phyloP scores from a whole-genome alignment of 2,797 vertebrate genomes.

The Halcyon chelicuti region DNA sequence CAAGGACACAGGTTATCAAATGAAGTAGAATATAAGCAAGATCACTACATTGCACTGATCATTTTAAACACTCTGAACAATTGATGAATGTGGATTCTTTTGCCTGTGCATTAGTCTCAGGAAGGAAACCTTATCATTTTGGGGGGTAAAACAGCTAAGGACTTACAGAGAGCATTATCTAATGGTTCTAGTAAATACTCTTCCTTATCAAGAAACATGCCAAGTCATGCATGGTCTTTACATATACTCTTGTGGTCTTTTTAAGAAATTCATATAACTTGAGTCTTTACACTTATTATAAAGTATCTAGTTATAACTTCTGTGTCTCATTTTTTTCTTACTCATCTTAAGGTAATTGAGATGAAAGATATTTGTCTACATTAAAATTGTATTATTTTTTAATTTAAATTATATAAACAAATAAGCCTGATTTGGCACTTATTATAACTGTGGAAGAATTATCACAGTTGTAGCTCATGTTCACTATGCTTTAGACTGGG shows the following conservation, averaged over 20 bases:
- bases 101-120: background rate
- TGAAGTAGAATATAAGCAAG: background rate
- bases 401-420: background rate
- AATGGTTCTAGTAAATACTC: background rate
- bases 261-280: background rate
- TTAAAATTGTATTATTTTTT: background rate
- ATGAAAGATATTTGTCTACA: background rate
- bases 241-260: background rate
- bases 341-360: background rate
- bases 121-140: background rate
- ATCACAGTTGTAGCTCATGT: background rate
- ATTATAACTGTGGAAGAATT: background rate
- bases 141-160: background rate
- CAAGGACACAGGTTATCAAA: background rate
- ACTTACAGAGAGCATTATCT: background rate
- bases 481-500: background rate
- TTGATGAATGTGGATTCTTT: background rate
- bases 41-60: background rate
- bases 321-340: background rate
- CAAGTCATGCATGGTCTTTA: background rate
- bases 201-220: background rate
- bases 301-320: background rate
- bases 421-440: background rate
- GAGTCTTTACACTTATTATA: background rate
- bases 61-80: background rate